Base-by-base conservation (phyloP, 2,797 vertebrate genomes). In the Pelodytes ibericus region DNA sequence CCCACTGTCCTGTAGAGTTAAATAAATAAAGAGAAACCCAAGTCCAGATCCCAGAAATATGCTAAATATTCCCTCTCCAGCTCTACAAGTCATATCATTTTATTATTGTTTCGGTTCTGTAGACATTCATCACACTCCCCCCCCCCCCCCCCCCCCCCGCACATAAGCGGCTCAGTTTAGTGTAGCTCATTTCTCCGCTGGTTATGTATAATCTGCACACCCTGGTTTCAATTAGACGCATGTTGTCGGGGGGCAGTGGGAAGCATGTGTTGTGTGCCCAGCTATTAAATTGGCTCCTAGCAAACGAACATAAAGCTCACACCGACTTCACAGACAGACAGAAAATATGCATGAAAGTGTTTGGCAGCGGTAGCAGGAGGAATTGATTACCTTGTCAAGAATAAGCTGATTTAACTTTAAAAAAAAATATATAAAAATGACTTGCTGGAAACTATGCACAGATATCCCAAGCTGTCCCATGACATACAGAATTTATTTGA, bases 391-490 rank as follows among this genome's bases (percentile, higher is more conserved):
- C 59, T 20, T 80, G 84, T 84, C 57, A 61, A 81, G 77, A 71
- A 60, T 81, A 79, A 83, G 67, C 78, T 84, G 83, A 83, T 83
- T 85, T 10, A 57, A 63, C 71, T 56, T 79, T 59, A 22, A 20
- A 22, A 6, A 6, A 10, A 6, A 6, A 6, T 4, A 16, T 41
- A 9, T 41, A 74, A 84, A 86, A 82, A n/a, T n/a, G n/a, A 79
- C 63, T 47, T 65, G 57, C 0, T 53, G 62, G 79, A 86, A 89
- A 87, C 79, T 81, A 63, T 82, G 82, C 88, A 84, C 80, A 86
- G 70, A 85, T 88, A 88, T 86, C 71, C 82, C 78, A 82, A 87
- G 33, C 73, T 87, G 80, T 85, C 80, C 74, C 81, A 81, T 69
- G 82, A 84, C 72, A 86, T 83, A 74, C 72, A 74, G 81, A 87